These are phyloP conservation scores for Ametastegia equiseti DNA, from an alignment of 2,888 invertebrate genomes.

Conservation along the genomic window DNA sequence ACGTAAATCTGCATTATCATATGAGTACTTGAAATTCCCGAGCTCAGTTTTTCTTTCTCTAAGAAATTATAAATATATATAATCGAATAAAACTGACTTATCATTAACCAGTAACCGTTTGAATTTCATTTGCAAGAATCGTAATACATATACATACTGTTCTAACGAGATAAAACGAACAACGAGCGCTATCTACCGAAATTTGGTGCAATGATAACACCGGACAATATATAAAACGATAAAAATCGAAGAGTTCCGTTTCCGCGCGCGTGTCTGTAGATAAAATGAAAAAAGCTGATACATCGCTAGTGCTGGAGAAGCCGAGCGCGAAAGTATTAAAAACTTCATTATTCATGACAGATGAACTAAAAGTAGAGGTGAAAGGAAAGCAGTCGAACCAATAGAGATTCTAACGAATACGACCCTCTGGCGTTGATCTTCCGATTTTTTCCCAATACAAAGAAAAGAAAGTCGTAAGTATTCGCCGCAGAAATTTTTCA, in stretches of 20 bases:
- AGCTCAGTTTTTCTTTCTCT: background rate
- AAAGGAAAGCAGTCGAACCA: too few species aligned
- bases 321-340: too few species aligned
- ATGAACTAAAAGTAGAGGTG: too few species aligned
- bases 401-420: too few species aligned
- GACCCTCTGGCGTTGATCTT: too few species aligned
- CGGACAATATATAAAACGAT: too few species aligned
- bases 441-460: too few species aligned
- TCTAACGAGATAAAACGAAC: background rate
- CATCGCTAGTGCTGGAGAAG: too few species aligned
- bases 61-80: background rate
- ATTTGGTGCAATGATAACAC: background rate
- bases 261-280: background rate
- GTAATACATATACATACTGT: background rate
- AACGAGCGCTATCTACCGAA: slow-evolving; percentile 11
- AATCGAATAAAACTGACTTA: background rate
- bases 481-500: too few species aligned
- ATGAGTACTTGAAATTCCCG: background rate
- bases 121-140: background rate
- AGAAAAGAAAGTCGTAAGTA: too few species aligned
- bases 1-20: background rate
- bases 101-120: background rate
- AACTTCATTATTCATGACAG: background rate
- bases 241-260: background rate
- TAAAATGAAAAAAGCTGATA: background rate